phyloP scores from a whole-genome alignment of 2,113 vertebrate species.

The Chinchilla lanigera region DNA sequence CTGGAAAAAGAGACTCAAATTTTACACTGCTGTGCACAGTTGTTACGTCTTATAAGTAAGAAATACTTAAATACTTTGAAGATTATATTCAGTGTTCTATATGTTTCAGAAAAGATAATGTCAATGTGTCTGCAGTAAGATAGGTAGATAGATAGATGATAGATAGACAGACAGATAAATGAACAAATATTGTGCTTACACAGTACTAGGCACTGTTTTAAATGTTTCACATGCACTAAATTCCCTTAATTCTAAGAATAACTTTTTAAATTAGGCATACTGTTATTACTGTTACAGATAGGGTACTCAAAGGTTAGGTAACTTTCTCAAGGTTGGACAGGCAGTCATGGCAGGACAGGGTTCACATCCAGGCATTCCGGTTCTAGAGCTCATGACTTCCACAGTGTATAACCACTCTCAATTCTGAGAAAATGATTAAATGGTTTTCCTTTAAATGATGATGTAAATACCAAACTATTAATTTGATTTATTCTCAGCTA shows the following conservation, averaged over 20 bases:
- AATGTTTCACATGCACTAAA: background rate
- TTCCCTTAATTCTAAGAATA: background rate
- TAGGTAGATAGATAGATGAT: too few relatives aligned
- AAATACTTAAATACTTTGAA: background rate
- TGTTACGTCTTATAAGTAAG: background rate
- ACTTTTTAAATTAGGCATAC: background rate
- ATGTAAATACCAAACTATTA: background rate
- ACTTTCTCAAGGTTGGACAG: background rate
- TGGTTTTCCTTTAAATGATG: slow-evolving; percentile 6
- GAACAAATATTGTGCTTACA: background rate
- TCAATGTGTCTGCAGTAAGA: background rate
- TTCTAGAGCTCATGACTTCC: background rate
- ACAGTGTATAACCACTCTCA: background rate
- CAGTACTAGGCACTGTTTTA: background rate
- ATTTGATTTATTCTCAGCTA: background rate
- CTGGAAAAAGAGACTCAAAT: background rate
- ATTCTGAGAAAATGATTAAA: background rate
- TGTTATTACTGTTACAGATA: background rate
- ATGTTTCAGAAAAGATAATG: background rate
- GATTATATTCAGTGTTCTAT: background rate
- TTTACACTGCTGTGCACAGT: background rate
- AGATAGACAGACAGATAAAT: background rate
- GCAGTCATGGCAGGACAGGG: background rate
- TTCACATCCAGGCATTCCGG: background rate
- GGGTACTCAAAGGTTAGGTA: background rate